Conservation (phyloP, 2,113 vertebrate species). For the Scalopus aquaticus region DNA sequence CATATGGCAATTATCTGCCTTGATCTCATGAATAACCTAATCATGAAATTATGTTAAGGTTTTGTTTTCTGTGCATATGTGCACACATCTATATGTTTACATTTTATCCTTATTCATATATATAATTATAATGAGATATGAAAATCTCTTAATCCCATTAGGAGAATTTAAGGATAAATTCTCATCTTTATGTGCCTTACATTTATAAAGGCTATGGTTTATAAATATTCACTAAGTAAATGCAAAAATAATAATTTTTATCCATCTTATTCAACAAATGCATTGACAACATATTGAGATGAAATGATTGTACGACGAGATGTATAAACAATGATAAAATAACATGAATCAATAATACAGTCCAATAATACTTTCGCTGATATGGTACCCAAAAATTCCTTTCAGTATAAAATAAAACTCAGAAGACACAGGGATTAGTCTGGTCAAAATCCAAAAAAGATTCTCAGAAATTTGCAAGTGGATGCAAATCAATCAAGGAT, state of each 20-base stretch:
- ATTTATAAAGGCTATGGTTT: not conserved
- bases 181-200: not conserved
- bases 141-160: not conserved
- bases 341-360: not conserved
- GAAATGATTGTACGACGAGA: not conserved
- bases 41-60: not conserved
- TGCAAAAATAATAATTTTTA: not conserved
- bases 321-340: not conserved
- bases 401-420: not conserved
- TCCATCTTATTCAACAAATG: not conserved
- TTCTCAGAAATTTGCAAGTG: not conserved
- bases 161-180: not conserved
- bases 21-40: not conserved
- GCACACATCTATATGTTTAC: not conserved
- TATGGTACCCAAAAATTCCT: not conserved
- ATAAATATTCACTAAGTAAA: not conserved
- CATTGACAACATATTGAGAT: not conserved
- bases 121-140: not conserved
- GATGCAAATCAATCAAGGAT: not conserved
- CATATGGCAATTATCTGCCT: not conserved
- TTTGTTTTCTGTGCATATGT: not conserved
- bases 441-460: not conserved
- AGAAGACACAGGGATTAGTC: not conserved
- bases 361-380: not conserved
- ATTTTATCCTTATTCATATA: not conserved